Conservation (phyloP, 2,113 vertebrate species). For the Caranx ignobilis region DNA sequence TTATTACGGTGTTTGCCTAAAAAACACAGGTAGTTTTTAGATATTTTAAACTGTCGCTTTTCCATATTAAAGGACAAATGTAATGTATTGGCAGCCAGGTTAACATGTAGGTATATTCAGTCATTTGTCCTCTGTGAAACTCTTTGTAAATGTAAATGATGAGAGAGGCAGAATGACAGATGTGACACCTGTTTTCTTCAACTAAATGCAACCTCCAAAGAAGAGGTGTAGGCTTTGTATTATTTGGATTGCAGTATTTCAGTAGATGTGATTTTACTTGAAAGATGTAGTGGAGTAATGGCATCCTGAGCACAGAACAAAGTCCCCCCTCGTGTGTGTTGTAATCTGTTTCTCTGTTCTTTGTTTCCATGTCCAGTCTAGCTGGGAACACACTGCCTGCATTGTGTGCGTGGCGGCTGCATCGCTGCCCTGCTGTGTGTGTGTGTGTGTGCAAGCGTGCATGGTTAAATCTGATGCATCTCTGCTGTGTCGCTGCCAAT, state of each 20-base stretch:
- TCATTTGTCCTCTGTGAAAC: conserved; percentile 32
- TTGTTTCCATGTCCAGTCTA: too few relatives aligned
- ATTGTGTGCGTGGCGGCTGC: too few relatives aligned
- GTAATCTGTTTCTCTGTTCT: too few relatives aligned
- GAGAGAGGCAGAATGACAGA: conserved; percentile 12
- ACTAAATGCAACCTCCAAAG: background rate
- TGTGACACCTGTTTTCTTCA: background rate
- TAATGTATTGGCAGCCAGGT: conserved; percentile 8
- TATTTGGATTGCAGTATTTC: background rate
- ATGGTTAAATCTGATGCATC: too few relatives aligned
- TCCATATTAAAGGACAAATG: conserved; percentile 7
- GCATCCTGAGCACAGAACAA: too few relatives aligned
- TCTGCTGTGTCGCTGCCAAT: too few relatives aligned
- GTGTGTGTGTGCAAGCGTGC: too few relatives aligned
- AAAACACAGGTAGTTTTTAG: conserved; percentile 10
- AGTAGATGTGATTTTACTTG: too few relatives aligned
- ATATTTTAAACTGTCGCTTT: background rate
- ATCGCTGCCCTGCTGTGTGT: too few relatives aligned
- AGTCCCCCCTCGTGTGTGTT: too few relatives aligned
- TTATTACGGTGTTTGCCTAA: background rate
- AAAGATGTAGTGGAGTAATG: too few relatives aligned
- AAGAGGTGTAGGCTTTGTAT: background rate
- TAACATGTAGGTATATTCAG: background rate
- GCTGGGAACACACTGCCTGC: too few relatives aligned
- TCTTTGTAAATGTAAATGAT: conserved; percentile 51